Percentiles rank a stretch among this genome's conserved stretches.
Evolutionary conservation across 2,113 vertebrate genomes (phyloP).

Genomic region (Dipodomys stephensi): DNA sequence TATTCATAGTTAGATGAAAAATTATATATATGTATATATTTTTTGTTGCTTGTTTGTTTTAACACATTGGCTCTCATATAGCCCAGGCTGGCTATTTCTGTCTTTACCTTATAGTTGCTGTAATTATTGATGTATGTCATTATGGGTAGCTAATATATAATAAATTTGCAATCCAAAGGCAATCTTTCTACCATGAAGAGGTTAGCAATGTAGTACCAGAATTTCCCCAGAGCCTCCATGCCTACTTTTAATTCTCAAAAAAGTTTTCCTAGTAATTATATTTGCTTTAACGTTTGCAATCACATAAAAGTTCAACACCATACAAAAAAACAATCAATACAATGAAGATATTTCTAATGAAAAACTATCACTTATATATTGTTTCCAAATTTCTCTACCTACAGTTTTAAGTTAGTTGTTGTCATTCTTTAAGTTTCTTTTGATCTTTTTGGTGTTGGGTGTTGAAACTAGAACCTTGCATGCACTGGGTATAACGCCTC

Average conservation of each 20-base stretch:
- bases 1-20: no score
- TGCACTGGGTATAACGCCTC: no score
- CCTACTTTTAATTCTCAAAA: slow-evolving; percentile 32
- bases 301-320: not conserved
- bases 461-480: not conserved
- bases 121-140: no score
- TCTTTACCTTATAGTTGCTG: no score
- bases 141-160: not conserved
- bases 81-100: no score
- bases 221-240: not conserved
- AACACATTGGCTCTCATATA: no score
- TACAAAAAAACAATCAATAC: not conserved
- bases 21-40: not conserved
- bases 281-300: not conserved
- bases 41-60: no score
- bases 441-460: not conserved
- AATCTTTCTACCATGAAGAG: not conserved
- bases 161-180: not conserved
- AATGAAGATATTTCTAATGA: not conserved
- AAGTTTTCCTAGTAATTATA: not conserved
- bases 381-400: slow-evolving; percentile 1
- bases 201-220: no score
- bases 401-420: not conserved
- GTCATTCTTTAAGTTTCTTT: not conserved
- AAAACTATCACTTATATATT: not conserved